These are phyloP conservation scores for Elachura formosa DNA, from an alignment of 2,113 vertebrate species.

Conservation along the genomic window DNA sequence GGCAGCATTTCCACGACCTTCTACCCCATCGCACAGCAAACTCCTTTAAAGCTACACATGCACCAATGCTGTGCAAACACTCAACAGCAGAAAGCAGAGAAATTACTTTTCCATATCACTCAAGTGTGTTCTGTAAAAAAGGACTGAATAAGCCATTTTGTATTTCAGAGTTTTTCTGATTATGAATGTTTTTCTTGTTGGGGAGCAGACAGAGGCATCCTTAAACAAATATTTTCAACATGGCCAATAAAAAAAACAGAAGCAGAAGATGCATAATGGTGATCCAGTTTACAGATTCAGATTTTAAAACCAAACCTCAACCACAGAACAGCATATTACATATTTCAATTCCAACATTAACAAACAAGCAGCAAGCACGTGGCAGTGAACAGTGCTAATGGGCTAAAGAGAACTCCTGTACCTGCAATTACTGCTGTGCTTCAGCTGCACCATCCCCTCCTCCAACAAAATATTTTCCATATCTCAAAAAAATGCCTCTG, in stretches of 20 bases:
- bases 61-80: neutral
- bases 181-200: neutral
- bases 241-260: neutral
- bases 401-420: neutral
- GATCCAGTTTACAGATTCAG: neutral
- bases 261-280: neutral
- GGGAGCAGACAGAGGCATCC: neutral
- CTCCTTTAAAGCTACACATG: accelerated
- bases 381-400: neutral
- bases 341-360: neutral
- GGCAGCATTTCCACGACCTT: neutral
- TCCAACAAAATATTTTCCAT: neutral
- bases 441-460: neutral
- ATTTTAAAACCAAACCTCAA: neutral
- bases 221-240: neutral
- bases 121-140: neutral
- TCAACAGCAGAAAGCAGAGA: neutral
- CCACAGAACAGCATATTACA: neutral
- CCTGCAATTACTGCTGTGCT: neutral
- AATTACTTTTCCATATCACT: neutral
- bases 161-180: neutral
- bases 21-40: neutral
- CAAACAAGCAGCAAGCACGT: neutral
- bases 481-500: neutral
- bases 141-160: neutral